Conservation (phyloP, 2,113 vertebrate genomes). For the Panthera leo region DNA sequence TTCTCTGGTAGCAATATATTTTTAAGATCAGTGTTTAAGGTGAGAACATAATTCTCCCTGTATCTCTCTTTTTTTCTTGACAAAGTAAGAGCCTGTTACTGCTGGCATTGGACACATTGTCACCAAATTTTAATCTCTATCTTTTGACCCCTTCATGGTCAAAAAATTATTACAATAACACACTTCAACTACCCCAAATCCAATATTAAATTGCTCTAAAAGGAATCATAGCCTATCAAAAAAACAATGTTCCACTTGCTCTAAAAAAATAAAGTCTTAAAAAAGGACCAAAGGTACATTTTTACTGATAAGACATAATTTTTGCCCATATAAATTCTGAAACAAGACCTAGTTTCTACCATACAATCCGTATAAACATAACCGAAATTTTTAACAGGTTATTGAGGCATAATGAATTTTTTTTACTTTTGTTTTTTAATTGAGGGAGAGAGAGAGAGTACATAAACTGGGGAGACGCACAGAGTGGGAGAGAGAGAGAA, state of each 20-base stretch:
- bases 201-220: background rate
- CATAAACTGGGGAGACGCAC: background rate
- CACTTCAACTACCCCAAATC: background rate
- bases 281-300: background rate
- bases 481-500: background rate
- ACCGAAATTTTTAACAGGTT: background rate
- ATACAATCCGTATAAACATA: background rate
- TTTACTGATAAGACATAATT: background rate
- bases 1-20: background rate
- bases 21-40: background rate
- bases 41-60: background rate
- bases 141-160: background rate
- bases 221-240: background rate
- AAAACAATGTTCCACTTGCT: background rate
- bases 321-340: background rate
- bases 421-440: background rate
- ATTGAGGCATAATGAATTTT: background rate
- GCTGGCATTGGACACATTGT: background rate
- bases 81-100: background rate
- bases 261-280: background rate
- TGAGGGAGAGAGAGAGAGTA: background rate
- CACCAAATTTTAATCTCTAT: background rate
- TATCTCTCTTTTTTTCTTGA: background rate
- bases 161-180: background rate
- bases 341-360: background rate